phyloP scores from a whole-genome alignment of 2,888 invertebrate species.

The Eupeodes latifasciatus region DNA sequence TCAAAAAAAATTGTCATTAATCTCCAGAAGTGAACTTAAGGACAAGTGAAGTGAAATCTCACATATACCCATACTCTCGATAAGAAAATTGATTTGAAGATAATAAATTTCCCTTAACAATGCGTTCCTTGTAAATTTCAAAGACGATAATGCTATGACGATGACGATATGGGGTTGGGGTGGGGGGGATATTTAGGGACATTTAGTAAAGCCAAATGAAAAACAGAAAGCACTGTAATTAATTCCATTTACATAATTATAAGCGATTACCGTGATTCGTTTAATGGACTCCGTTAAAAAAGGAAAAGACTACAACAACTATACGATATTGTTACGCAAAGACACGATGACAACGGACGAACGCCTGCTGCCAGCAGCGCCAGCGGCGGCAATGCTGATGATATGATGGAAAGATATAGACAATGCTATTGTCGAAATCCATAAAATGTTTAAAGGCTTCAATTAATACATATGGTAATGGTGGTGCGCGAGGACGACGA shows the following conservation, averaged over 20 bases:
- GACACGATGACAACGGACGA: slow-evolving; percentile 24
- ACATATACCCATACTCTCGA: slow-evolving; percentile 33
- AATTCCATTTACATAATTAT: slow-evolving; percentile 76
- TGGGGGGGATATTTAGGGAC: slow-evolving; percentile 31
- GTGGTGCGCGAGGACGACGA: slow-evolving; percentile 23
- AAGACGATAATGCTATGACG: not conserved
- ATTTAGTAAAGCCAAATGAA: slow-evolving; percentile 43
- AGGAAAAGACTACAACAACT: not conserved
- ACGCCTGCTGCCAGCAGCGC: slow-evolving; percentile 14
- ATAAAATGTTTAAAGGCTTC: slow-evolving; percentile 70
- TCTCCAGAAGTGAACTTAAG: slow-evolving; percentile 57
- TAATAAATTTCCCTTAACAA: slow-evolving; percentile 72
- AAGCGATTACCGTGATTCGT: slow-evolving; percentile 75
- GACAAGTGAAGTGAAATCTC: slow-evolving; percentile 45
- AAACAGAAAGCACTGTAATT: slow-evolving; percentile 61
- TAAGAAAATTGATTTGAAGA: slow-evolving; percentile 62
- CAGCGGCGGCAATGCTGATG: not conserved
- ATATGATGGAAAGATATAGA: slow-evolving; percentile 63
- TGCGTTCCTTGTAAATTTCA: slow-evolving; percentile 12
- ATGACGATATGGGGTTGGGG: not conserved
- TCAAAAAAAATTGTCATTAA: slow-evolving; percentile 57
- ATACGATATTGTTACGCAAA: not conserved
- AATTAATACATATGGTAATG: slow-evolving; percentile 72
- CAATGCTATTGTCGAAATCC: slow-evolving; percentile 71
- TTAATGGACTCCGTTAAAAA: slow-evolving; percentile 59